These are phyloP conservation scores for Aphaenogaster ashmeadi DNA, from an alignment of 1,140 invertebrate species.

Conservation along the genomic window DNA sequence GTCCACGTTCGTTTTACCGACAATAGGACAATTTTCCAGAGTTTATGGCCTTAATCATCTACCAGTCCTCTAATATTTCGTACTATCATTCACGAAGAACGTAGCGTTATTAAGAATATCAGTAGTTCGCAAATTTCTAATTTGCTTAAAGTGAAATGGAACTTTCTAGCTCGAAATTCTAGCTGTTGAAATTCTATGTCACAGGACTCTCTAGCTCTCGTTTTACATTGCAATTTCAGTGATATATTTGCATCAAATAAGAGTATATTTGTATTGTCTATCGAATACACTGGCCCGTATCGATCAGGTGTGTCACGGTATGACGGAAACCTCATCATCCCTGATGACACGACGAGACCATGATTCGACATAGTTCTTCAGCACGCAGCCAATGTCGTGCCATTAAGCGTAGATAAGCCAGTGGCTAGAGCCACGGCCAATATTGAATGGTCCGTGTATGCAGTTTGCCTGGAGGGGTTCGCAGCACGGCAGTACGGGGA, in stretches of 20 bases:
- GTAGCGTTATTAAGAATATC: neutral
- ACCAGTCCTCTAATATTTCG: neutral
- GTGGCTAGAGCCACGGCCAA: slow-evolving; percentile 82
- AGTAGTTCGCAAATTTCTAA: neutral
- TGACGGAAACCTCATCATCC: slow-evolving; percentile 54
- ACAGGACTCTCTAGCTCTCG: neutral
- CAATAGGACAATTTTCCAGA: neutral
- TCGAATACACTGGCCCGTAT: slow-evolving; percentile 26
- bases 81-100: neutral
- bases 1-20: slow-evolving; percentile 8
- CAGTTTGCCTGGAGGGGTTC: slow-evolving; percentile 81
- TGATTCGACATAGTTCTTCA: slow-evolving; percentile 74
- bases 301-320: slow-evolving; percentile 23
- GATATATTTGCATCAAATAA: neutral
- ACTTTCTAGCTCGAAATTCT: neutral
- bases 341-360: slow-evolving; percentile 55
- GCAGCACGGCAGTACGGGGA: slow-evolving; percentile 73
- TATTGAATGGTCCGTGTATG: slow-evolving; percentile 85
- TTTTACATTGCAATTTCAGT: neutral
- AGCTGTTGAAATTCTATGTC: neutral
- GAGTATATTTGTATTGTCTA: slow-evolving; percentile 24
- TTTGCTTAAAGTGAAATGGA: neutral
- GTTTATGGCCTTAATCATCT: neutral
- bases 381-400: slow-evolving; percentile 73
- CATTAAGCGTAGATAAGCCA: slow-evolving; percentile 84